phyloP scores from a whole-genome alignment of 2,888 invertebrate species.

The Callimorpha dominula region DNA sequence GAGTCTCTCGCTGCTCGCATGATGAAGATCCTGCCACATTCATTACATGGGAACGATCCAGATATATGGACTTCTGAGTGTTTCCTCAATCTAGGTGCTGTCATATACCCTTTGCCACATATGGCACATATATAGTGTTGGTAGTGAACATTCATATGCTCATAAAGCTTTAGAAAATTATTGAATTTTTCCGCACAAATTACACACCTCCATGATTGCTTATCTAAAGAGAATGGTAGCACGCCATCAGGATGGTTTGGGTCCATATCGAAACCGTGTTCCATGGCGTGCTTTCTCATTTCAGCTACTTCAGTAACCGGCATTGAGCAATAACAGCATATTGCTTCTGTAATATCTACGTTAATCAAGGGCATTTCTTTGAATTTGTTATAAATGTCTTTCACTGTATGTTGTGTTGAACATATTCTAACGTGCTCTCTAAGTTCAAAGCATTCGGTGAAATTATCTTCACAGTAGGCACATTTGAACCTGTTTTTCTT shows the following conservation, averaged over 20 bases:
- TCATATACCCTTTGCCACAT: constrained; percentile 82
- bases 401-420: constrained; percentile 62
- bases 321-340: constrained; percentile 67
- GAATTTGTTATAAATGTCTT: constrained; percentile 79
- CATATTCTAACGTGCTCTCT: constrained; percentile 72
- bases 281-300: constrained; percentile 70
- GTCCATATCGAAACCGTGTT: constrained; percentile 72
- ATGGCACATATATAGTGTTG: constrained; percentile 80
- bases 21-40: constrained; percentile 71
- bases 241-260: constrained; percentile 75
- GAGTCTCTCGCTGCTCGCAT: constrained; percentile 77
- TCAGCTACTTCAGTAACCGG: constrained; percentile 61
- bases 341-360: constrained; percentile 71
- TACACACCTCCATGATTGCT: constrained; percentile 76
- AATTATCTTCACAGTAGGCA: constrained; percentile 76
- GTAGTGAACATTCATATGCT: constrained; percentile 81
- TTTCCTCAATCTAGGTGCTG: constrained; percentile 75
- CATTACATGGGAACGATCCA: constrained; percentile 76
- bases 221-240: constrained; percentile 73
- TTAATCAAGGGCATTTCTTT: constrained; percentile 81
- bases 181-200: constrained; percentile 75
- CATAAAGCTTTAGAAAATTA: constrained; percentile 78
- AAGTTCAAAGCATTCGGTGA: constrained; percentile 69
- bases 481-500: constrained; percentile 78
- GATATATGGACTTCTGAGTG: constrained; percentile 78